A percentile compares a stretch with the other conserved stretches of the same genome.
Conservation (phyloP, 1,140 invertebrate species). For the Adelges cooleyi region DNA sequence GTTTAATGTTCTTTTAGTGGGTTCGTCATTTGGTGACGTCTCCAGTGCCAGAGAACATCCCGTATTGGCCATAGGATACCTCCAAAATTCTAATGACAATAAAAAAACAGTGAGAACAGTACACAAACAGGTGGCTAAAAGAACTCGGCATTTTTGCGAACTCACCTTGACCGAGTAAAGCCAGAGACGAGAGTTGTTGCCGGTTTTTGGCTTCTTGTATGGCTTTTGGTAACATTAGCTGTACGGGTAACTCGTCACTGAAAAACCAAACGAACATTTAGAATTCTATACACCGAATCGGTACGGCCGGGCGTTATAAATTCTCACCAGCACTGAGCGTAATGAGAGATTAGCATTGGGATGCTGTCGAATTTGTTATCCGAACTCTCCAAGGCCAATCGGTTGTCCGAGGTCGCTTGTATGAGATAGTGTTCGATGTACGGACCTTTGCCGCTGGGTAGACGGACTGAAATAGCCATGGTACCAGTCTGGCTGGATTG, state of each 20-base stretch:
- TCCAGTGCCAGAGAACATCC: constrained; percentile 41
- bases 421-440: constrained; percentile 94
- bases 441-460: constrained; percentile 71
- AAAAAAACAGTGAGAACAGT: not conserved
- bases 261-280: no score
- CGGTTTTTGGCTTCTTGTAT: constrained; percentile 75
- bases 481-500: constrained; percentile 84
- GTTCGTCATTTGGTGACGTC: constrained; percentile 32
- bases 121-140: not conserved
- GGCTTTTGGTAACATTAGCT: constrained; percentile 69
- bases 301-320: no score
- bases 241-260: constrained; percentile 83
- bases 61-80: constrained; percentile 67
- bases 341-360: constrained; percentile 81
- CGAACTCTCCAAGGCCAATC: constrained; percentile 81
- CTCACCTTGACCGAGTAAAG: constrained; percentile 72
- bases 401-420: constrained; percentile 59
- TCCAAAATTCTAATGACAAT: constrained; percentile 63
- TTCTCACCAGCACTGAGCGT: constrained; percentile 81
- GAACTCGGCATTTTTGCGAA: not conserved
- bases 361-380: constrained; percentile 85
- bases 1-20: constrained; percentile 19
- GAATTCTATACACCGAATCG: no score
- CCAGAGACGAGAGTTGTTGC: constrained; percentile 78
- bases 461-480: constrained; percentile 84